Base-by-base conservation (phyloP, 2,797 vertebrate genomes). In the Naso thynnoides region DNA sequence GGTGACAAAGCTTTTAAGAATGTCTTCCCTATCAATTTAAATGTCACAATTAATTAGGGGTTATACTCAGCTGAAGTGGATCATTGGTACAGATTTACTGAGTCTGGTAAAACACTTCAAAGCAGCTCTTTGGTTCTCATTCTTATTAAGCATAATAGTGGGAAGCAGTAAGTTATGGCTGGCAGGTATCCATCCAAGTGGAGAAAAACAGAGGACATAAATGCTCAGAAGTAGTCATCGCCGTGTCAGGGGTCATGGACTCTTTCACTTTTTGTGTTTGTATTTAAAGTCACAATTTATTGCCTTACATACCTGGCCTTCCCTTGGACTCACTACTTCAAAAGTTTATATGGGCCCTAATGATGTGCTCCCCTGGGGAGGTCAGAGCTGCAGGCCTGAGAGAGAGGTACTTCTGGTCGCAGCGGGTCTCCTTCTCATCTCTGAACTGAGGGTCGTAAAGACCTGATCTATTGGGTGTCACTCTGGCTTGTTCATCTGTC, bases 331-430 rank as follows among this genome's bases (percentile, higher is more conserved):
- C 82, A 7, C 65, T 31, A 91, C 91, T 92, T 93, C 91, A 93
- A 92, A 93, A 88, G 90, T 93, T 90, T 90, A 89, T 89, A 89
- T 84, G 87, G 75, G 61, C 82, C 79, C 68, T 90, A 91, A 93
- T 86, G 83, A 84, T 38, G 59, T 0, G 27, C 80, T 74, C 57
- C 78, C 84, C 61, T 31, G 78, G 78, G 84, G 82, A 90, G 75
- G 85, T 84, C 81, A 91, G 76, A 66, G 61, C 63, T 84, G 80
- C 53, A 70, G 68, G 79, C 80, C 78, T 66, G 81, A 78, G 73
- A 82, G 75, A 75, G 63, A 58, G 55, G 56, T 73, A 83, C 87
- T 76, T 89, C 78, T 86, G 89, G 85, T 70, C 14, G 38, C 58
- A 85, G 73, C 59, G 78, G 71, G 70, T 78, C 79, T 89, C 80